Base-by-base conservation (phyloP, 2,797 vertebrate species). In the Anisognathus igniventris region DNA sequence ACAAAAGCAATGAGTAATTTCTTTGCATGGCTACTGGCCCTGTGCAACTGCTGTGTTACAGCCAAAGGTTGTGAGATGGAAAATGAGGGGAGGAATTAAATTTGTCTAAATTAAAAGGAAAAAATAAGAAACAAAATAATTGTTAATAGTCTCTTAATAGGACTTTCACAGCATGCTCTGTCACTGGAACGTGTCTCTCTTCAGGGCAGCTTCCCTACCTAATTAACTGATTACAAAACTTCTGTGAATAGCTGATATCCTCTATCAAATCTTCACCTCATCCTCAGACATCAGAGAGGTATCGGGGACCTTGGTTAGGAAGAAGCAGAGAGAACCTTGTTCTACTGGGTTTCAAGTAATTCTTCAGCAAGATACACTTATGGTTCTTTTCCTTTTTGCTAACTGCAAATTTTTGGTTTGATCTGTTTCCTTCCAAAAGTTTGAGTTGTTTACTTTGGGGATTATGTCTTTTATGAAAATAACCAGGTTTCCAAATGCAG, bases 381-480 rank as follows among this genome's bases (percentile, higher is more conserved):
- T 9, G 15, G 37, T 23, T 82, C 15, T 58, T 28, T 68, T 45
- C 12, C 11, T 37, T 90, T 86, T 76, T 27, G 3, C 84, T 62
- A 74, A 28, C 62, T 90, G n/a, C 5, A 4, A 7, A 31, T 72
- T 91, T 95, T 79, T 90, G 33, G 21, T 94, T 82, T 88, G n/a
- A 14, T 88, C 42, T 68, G 14, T 78, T 94, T 89, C 44, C 28
- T 95, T 91, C 66, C 25, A 39, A 30, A 90, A 62, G 51, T 77
- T 66, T 47, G 68, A 86, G 47, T 78, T 72, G 50, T 95, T 90
- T 94, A 81, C 87, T 85, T 87, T 91, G 48, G 60, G 57, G 72
- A 70, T 91, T 82, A 48, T 47, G 40, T 53, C 56, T 75, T 81
- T 47, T 56, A 66, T 86, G 72, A 85, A 91, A 95, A 89, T 82